Conservation (phyloP, 2,113 vertebrate genomes). For the Fulmarus glacialis region DNA sequence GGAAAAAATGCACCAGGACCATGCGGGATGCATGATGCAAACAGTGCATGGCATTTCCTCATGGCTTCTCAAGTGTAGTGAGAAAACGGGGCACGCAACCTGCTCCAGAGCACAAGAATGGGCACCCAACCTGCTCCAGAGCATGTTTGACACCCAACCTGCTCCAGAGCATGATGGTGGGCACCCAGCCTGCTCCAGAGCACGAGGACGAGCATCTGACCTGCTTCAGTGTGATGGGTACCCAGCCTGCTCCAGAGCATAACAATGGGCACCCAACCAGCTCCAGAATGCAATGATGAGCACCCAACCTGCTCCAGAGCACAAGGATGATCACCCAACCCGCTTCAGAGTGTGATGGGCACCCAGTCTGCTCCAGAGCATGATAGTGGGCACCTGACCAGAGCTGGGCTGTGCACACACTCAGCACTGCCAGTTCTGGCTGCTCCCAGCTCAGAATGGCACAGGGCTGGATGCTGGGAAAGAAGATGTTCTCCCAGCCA, state of each 20-base stretch:
- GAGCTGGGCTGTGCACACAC: not conserved
- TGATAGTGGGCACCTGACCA: not conserved
- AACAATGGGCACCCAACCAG: no score
- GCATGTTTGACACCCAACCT: not conserved
- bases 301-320: not conserved
- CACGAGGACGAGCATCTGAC: not conserved
- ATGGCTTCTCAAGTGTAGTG: accelerated
- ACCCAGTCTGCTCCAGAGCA: no score
- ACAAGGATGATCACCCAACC: not conserved
- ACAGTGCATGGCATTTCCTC: accelerated
- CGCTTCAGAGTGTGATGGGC: not conserved
- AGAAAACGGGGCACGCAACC: not conserved
- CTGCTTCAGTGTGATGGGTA: not conserved
- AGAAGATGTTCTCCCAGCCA: not conserved
- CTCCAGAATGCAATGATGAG: not conserved
- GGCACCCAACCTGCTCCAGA: not conserved
- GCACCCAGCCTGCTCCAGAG: not conserved
- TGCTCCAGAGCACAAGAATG: not conserved
- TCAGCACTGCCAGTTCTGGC: not conserved
- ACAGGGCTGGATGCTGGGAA: not conserved
- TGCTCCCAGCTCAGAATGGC: accelerated
- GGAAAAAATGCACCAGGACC: not conserved
- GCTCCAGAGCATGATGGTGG: not conserved
- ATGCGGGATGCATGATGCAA: accelerated
- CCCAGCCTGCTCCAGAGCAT: not conserved